A percentile compares a stretch with the other conserved stretches of the same genome.
Conservation (phyloP, 2,113 vertebrate genomes). For the Pteropus alecto region DNA sequence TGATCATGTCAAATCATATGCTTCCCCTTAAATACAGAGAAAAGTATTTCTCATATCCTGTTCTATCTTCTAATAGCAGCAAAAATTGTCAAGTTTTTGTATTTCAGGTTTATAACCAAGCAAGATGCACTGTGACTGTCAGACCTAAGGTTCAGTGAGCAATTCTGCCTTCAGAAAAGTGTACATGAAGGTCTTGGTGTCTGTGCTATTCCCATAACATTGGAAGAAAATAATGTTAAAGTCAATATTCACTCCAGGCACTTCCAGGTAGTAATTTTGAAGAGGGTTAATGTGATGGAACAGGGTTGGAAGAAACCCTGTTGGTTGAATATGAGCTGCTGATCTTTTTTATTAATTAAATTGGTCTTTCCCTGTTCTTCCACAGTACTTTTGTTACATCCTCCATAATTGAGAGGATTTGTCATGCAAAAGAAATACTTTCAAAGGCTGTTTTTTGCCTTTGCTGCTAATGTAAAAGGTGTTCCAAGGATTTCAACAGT, state of each 20-base stretch:
- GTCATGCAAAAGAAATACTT: conserved; percentile 28
- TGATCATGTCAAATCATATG: not conserved
- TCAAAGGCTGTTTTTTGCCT: not conserved
- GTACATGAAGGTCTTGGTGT: not conserved
- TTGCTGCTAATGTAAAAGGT: not conserved
- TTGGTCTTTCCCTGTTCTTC: conserved; percentile 23
- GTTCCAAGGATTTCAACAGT: not conserved
- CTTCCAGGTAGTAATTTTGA: not conserved
- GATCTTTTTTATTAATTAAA: conserved; percentile 45
- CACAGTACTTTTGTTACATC: not conserved
- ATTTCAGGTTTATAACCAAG: not conserved
- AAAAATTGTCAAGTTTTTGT: not conserved
- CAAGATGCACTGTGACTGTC: not conserved
- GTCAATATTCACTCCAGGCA: not conserved
- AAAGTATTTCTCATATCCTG: not conserved
- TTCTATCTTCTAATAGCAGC: not conserved
- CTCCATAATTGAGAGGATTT: conserved; percentile 39
- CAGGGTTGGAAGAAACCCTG: not conserved
- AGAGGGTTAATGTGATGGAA: conserved; percentile 55
- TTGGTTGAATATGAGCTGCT: conserved; percentile 21
- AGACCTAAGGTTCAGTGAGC: not conserved
- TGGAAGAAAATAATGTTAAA: not conserved
- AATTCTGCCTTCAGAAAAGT: not conserved
- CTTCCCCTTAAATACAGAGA: not conserved
- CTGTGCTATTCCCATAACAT: not conserved